phyloP scores from a whole-genome alignment of 2,888 invertebrate species.

The Psylliodes chrysocephalus region DNA sequence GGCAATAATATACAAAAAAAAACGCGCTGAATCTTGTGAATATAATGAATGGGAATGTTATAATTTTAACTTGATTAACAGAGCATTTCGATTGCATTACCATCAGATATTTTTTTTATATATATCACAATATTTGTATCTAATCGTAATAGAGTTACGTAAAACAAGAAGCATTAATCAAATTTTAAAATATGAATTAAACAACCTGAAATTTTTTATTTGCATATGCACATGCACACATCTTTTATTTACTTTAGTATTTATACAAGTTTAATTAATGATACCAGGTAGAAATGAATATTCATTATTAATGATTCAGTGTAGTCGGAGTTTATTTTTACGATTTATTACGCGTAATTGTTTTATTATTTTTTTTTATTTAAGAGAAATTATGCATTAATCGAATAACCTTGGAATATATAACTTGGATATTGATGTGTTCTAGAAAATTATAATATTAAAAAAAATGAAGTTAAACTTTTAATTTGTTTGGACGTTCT shows the following conservation, averaged over 20 bases:
- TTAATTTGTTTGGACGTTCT: too few species aligned
- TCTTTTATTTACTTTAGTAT: neutral
- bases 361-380: neutral
- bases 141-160: neutral
- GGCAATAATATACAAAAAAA: too few species aligned
- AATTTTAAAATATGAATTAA: neutral
- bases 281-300: conserved; percentile 3
- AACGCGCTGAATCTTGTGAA: too few species aligned
- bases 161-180: neutral
- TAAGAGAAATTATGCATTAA: conserved; percentile 3
- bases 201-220: neutral
- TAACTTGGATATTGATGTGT: too few species aligned
- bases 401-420: conserved; percentile 1
- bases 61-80: too few species aligned
- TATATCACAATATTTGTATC: neutral
- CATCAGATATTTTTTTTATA: too few species aligned
- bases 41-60: too few species aligned
- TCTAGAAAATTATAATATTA: too few species aligned
- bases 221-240: neutral
- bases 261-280: conserved; percentile 6
- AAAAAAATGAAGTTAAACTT: too few species aligned
- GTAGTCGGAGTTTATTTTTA: neutral
- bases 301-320: conserved; percentile 1
- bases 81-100: too few species aligned
- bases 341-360: neutral